Conservation (phyloP, 2,113 vertebrate genomes). For the Emydocephalus ijimae region DNA sequence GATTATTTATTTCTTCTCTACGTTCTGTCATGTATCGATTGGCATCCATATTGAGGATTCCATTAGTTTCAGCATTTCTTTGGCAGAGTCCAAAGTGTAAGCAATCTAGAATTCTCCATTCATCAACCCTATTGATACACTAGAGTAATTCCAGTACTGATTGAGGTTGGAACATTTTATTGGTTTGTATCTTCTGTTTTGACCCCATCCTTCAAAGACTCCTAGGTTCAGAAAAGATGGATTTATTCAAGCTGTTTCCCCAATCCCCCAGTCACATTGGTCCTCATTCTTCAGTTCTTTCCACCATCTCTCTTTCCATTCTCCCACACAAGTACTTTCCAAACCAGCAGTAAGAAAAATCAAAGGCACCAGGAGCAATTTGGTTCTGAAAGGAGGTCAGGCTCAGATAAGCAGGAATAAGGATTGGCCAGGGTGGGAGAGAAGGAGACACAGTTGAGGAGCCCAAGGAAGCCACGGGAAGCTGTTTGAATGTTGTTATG, state of each 20-base stretch:
- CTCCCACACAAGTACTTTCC: background rate
- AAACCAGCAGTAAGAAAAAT: background rate
- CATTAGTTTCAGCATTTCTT: background rate
- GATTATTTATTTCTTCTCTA: too few species aligned
- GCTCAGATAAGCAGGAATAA: slow-evolving; percentile 60
- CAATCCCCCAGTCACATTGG: accelerated
- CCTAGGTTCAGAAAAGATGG: background rate
- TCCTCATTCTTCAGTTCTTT: background rate
- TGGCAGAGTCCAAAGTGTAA: slow-evolving; percentile 34
- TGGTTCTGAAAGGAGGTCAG: slow-evolving; percentile 63
- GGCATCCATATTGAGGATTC: background rate
- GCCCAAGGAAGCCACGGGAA: background rate
- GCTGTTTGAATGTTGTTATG: background rate
- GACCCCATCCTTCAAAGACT: background rate
- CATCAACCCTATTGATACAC: background rate
- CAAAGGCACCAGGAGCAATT: slow-evolving; percentile 15
- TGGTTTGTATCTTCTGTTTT: background rate
- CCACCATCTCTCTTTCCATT: accelerated
- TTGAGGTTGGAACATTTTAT: background rate
- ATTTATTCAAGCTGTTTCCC: background rate
- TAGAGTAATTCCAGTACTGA: background rate
- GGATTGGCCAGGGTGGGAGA: slow-evolving; percentile 34
- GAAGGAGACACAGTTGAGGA: slow-evolving; percentile 5
- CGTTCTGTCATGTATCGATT: too few species aligned
- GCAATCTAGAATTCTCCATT: background rate